Evolutionary conservation across 2,113 vertebrate species (phyloP).

Genomic region (Tautogolabrus adspersus): DNA sequence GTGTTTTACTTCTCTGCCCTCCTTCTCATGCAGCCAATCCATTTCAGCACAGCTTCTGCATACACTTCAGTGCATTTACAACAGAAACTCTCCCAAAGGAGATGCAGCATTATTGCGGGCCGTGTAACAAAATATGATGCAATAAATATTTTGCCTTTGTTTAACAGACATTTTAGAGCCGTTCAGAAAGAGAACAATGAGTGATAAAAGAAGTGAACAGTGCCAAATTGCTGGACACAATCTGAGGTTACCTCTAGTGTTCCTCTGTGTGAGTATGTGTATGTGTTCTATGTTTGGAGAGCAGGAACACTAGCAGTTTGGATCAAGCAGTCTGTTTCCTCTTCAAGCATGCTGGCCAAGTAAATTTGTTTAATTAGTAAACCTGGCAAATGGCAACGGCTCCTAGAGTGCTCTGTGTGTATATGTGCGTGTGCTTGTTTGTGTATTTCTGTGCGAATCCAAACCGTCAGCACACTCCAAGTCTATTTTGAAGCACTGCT

Average conservation of each 20-base stretch:
- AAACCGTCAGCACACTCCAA: conserved; percentile 61
- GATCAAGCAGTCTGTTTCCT: conserved; percentile 61
- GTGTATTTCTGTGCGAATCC: conserved; percentile 50
- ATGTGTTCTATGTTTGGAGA: conserved; percentile 49
- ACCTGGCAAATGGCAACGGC: conserved; percentile 69
- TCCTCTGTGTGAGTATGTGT: conserved; percentile 21
- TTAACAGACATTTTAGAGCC: conserved; percentile 47
- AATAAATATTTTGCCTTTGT: conserved; percentile 57
- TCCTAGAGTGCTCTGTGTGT: conserved; percentile 64
- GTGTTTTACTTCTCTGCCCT: conserved; percentile 19
- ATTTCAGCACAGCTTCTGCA: conserved; percentile 16
- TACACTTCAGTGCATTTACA: conserved; percentile 42
- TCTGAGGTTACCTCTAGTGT: conserved; percentile 17
- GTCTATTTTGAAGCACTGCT: conserved; percentile 59
- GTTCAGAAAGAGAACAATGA: conserved; percentile 33
- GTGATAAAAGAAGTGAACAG: conserved; percentile 45
- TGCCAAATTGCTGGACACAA: conserved; percentile 36
- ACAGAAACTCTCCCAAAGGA: conserved; percentile 33
- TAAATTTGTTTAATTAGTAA: conserved; percentile 82
- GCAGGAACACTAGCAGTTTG: conserved; percentile 65
- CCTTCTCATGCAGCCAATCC: conserved; percentile 15
- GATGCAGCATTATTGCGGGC: conserved; percentile 31
- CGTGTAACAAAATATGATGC: conserved; percentile 47
- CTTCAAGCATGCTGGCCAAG: conserved; percentile 69
- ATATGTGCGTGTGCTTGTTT: conserved; percentile 31